These are phyloP conservation scores for Triplophysa yarkandensis DNA, from an alignment of 2,797 vertebrate genomes.

Conservation along the genomic window DNA sequence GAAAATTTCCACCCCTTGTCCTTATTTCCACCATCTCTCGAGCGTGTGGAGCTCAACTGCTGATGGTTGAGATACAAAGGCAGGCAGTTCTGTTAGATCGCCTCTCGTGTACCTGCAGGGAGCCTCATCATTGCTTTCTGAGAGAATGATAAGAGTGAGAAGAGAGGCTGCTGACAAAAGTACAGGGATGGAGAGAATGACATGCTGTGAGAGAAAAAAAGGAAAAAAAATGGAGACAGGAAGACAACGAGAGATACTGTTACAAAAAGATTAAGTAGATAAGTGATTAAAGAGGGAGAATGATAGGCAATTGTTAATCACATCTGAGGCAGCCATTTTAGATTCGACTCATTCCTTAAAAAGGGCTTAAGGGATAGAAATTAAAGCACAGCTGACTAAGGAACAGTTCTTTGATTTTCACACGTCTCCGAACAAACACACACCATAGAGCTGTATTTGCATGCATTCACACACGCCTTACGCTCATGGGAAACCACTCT, in stretches of 20 bases:
- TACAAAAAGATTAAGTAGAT: constrained; percentile 30
- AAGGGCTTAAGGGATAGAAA: constrained; percentile 8
- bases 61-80: constrained; percentile 22
- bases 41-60: not conserved
- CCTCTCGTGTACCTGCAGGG: constrained; percentile 17
- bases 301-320: constrained; percentile 43
- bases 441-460: not conserved
- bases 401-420: constrained; percentile 5
- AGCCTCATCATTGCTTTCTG: constrained; percentile 33
- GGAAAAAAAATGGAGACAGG: constrained; percentile 15
- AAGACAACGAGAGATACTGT: not conserved
- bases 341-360: constrained; percentile 13
- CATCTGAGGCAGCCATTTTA: constrained; percentile 46
- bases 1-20: not conserved
- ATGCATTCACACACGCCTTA: constrained; percentile 16
- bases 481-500: constrained; percentile 48
- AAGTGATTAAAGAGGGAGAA: constrained; percentile 42
- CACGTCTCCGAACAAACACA: constrained; percentile 2
- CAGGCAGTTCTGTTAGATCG: constrained; percentile 22
- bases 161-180: constrained; percentile 18
- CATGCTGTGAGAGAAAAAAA: constrained; percentile 19
- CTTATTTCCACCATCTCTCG: not conserved
- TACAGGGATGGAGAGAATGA: constrained; percentile 26
- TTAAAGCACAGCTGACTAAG: constrained; percentile 35
- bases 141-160: constrained; percentile 14